phyloP scores from a whole-genome alignment of 2,888 invertebrate species.

The Pristionchus entomophagus region DNA sequence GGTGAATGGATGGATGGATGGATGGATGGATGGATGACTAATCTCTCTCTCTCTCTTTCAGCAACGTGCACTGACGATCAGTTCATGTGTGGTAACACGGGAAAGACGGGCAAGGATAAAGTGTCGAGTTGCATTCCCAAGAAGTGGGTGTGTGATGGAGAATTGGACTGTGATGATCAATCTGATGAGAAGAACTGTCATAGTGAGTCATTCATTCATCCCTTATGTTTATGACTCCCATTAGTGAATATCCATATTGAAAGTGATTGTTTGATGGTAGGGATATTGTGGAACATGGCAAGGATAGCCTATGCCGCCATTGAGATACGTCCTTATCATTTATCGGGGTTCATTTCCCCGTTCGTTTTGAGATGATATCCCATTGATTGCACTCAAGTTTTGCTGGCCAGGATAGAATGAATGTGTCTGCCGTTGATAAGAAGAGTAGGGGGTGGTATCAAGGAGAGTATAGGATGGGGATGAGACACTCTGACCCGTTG shows the following conservation, averaged over 20 bases:
- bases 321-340: too few relatives aligned
- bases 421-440: slow-evolving; percentile 37
- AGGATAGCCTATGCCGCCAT: too few relatives aligned
- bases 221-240: background rate
- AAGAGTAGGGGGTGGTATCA: slow-evolving; percentile 20
- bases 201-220: slow-evolving; percentile 50
- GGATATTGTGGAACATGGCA: too few relatives aligned
- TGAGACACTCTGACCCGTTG: background rate
- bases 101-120: background rate
- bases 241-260: too few relatives aligned
- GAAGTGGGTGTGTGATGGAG: slow-evolving; percentile 63
- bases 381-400: background rate
- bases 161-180: slow-evolving; percentile 58
- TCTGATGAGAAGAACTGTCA: slow-evolving; percentile 67
- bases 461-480: background rate
- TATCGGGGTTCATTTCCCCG: too few relatives aligned
- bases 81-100: slow-evolving; percentile 38
- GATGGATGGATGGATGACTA: background rate
- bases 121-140: slow-evolving; percentile 55
- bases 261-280: too few relatives aligned
- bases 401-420: background rate
- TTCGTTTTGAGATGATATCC: too few relatives aligned
- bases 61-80: slow-evolving; percentile 5
- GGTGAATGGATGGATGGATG: background rate
- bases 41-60: slow-evolving; percentile 24